Conservation (phyloP, 1,140 invertebrate species). For the Drosophila eugracilis region DNA sequence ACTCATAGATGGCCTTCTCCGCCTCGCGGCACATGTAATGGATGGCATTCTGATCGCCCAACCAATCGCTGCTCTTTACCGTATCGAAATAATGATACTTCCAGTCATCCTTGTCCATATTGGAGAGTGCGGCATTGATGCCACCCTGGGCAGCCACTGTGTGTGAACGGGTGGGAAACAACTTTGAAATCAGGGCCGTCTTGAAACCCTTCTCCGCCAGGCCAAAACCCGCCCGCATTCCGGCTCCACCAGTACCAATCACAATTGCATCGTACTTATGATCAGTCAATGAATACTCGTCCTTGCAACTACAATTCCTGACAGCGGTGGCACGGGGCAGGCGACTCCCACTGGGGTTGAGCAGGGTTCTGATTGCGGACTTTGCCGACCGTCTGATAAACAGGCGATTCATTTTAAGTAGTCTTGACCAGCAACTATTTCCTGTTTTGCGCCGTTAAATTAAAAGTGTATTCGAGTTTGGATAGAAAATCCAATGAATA, state of each 20-base stretch:
- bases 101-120: slow-evolving; percentile 95
- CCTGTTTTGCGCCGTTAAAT: background rate
- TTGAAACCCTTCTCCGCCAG: slow-evolving; percentile 95
- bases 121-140: slow-evolving; percentile 93
- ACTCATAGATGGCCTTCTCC: slow-evolving; percentile 93
- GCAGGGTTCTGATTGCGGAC: background rate
- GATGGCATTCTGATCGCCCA: slow-evolving; percentile 97
- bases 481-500: slow-evolving; percentile 1
- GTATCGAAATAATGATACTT: slow-evolving; percentile 97
- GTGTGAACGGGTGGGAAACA: slow-evolving; percentile 96
- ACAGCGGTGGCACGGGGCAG: slow-evolving; percentile 15
- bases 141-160: slow-evolving; percentile 97
- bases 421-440: no score
- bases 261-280: slow-evolving; percentile 97
- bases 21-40: slow-evolving; percentile 97
- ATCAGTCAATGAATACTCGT: slow-evolving; percentile 86
- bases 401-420: slow-evolving; percentile 25
- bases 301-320: background rate
- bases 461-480: background rate
- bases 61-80: slow-evolving; percentile 98
- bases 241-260: slow-evolving; percentile 96
- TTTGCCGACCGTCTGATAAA: background rate
- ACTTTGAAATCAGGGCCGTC: slow-evolving; percentile 96
- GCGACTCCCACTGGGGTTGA: background rate
- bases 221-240: slow-evolving; percentile 95